Base-by-base conservation (phyloP, 2,113 vertebrate genomes). In the Tragulus kanchil region DNA sequence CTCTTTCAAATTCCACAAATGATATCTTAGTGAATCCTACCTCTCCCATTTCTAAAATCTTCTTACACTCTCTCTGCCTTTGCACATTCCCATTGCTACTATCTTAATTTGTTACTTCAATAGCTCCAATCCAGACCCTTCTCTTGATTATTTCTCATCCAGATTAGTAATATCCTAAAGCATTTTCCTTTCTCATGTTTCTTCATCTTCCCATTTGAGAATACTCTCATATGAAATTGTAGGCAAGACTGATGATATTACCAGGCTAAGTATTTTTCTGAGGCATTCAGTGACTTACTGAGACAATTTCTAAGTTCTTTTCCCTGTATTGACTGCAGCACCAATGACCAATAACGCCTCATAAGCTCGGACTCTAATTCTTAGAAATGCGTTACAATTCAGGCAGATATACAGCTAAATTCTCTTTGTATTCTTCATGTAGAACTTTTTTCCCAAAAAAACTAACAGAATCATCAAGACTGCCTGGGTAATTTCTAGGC, bases 401-500 rank as follows among this genome's bases (percentile, higher is more conserved):
- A 83, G 2, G 19, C 28, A 75, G 42, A 87, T 23, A 6, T 69
- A 81, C 31, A 59, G 28, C 26, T 86, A 17, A 95, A 85, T 26
- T 83, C 8, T 17, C 14, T 90, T 59, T 85, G 45, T 71, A 96
- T 14, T 91, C 77, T 73, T 86, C 79, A 92, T 31, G 59, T 45
- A 86, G 73, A 94, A 58, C 93, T 83, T 83, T 83, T 97, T 93
- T 88, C n/a, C 84, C 75, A 90, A 69, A 50, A 42, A 97, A 94
- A 97, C 96, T 94, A 93, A 81, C 14, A 82, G 79, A 62, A 94
- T 84, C 87, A 92, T 93, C 16, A 86, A 93, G 79, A 78, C 36
- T 71, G 87, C 59, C 28, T 79, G 84, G 52, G 42, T 93, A 96
- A 90, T 97, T 97, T 97, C 79, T 93, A 93, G 42, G 67, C 86